Evolutionary conservation across 2,888 invertebrate genomes (phyloP), one percentile per base, ranked within the genome.

Genomic region (Diarsia dahlii): DNA sequence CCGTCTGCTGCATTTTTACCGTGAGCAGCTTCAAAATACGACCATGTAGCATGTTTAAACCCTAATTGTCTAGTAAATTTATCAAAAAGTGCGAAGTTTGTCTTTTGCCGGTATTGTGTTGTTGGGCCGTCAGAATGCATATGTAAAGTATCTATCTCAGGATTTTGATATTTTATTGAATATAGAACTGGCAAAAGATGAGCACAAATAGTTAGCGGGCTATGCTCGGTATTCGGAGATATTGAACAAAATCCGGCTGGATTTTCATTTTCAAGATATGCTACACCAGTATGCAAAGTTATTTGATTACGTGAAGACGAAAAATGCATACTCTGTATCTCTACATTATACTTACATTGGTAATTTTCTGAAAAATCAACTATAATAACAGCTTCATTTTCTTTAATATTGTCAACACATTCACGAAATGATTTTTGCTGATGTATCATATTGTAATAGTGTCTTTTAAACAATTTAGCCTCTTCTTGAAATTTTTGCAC

Each of bases 281-380:
- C 75, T 62, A 75, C 71, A 68, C 71, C 75, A 71, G 78, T 78
- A 71, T 80, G 69, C 20, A 76, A 71, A 46, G 71, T 79, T 58
- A 69, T 72, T 72, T 79, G 79, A 63, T 72, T 0, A 48, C 72
- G 71, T 52, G 71, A 79, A 46, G 71, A 66, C 52, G 46, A 71
- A 72, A 76, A 79, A 67, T 79, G 79, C 76, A 76, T 72, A 63
- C 63, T 52, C 58, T 76, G 76, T 64, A 76, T 52, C 67, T 76
- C 78, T 67, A 52, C 63, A 39, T 52, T 66, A 63, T 70, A 67
- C 74, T 74, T 77, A 68, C 74, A 77, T 64, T 54, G 67, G 64
- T 77, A 74, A 69, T 78, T 78, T 75, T 75, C 75, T 0, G 70
- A 70, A 75, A 78, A 75, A 66, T 75, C 75, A 50, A 71, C 75